Percentiles rank a stretch among this genome's conserved stretches.
phyloP scores from a whole-genome alignment of 30 jellyfish, hydroid and myxozoan genomes.

The Sanderia malayensis region DNA sequence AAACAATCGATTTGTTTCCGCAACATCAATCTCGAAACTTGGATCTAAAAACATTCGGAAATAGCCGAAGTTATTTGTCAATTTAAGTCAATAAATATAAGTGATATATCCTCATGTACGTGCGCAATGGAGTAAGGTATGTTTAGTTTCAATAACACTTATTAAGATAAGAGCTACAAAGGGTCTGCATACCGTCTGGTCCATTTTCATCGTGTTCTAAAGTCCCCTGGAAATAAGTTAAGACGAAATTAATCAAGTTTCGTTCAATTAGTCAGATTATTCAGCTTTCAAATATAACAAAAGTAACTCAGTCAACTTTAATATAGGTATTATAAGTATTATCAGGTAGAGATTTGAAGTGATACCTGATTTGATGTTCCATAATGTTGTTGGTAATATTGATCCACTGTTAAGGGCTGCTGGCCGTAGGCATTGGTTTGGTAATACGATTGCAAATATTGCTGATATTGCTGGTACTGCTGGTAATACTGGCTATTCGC shows the following conservation, averaged over 20 bases:
- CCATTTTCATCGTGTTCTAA: not conserved
- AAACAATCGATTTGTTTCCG: slow-evolving; percentile 57
- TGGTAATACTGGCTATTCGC: slow-evolving; percentile 53
- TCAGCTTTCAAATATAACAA: not conserved
- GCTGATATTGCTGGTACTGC: slow-evolving; percentile 62
- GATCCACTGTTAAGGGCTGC: slow-evolving; percentile 22
- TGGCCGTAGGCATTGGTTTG: slow-evolving; percentile 39
- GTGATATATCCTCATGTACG: not conserved
- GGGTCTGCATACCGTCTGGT: not conserved
- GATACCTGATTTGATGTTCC: slow-evolving; percentile 2
- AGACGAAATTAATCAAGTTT: no score
- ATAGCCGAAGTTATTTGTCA: no score
- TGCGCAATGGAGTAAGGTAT: not conserved
- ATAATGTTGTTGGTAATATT: slow-evolving; percentile 38
- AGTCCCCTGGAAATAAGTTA: not conserved
- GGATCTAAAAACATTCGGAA: slow-evolving; percentile 85
- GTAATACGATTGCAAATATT: slow-evolving; percentile 35
- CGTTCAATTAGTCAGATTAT: not conserved
- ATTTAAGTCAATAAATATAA: not conserved
- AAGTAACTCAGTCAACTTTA: not conserved
- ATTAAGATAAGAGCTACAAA: no score
- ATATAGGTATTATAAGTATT: not conserved
- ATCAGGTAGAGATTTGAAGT: not conserved
- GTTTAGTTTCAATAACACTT: no score
- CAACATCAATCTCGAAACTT: slow-evolving; percentile 61